phyloP scores from a whole-genome alignment of 2,797 vertebrate species.

The Neomorphus geoffroyi region DNA sequence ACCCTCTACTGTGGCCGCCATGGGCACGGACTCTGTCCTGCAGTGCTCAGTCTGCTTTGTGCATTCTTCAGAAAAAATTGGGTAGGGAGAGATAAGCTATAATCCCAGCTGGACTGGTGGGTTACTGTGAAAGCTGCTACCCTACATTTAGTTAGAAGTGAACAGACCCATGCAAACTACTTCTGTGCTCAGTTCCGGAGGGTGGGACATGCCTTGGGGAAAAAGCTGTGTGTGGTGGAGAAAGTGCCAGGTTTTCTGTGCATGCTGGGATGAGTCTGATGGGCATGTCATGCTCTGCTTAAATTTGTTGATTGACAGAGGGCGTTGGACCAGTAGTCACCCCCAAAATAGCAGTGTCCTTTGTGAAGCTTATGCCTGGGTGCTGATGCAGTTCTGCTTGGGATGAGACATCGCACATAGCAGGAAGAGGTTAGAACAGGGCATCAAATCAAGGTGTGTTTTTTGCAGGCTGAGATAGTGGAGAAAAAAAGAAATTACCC shows the following conservation, averaged over 20 bases:
- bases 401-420: background rate
- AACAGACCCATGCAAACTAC: background rate
- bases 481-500: background rate
- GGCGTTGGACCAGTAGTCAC: background rate
- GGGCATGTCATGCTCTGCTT: background rate
- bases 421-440: background rate
- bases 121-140: background rate
- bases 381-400: background rate
- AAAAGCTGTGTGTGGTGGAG: background rate
- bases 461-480: background rate
- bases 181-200: accelerated
- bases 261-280: background rate
- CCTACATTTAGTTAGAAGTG: background rate
- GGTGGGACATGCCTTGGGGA: background rate
- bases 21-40: accelerated
- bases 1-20: background rate
- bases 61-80: background rate
- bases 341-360: background rate
- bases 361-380: accelerated
- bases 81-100: background rate
- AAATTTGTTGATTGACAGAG: background rate
- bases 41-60: accelerated
- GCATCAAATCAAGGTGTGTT: accelerated
- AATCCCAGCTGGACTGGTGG: background rate
- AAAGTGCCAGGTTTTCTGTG: background rate